These are phyloP conservation scores for Poecile montanus DNA, from an alignment of 2,797 vertebrate species.

Conservation along the genomic window DNA sequence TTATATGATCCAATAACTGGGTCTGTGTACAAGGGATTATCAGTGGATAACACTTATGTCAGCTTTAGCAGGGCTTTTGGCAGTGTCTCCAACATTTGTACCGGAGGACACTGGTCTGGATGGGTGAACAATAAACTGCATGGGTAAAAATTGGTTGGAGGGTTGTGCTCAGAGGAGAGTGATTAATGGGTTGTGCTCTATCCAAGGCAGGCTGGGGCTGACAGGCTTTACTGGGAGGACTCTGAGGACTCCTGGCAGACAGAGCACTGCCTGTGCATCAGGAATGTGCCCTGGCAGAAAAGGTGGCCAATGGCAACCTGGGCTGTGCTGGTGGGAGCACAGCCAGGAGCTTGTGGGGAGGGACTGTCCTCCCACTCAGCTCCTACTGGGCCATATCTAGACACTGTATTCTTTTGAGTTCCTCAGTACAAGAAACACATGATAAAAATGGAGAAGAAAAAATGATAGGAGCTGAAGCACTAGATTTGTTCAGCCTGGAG, in stretches of 20 bases:
- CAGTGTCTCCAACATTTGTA: not conserved
- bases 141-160: not conserved
- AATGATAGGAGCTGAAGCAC: not conserved
- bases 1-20: not conserved
- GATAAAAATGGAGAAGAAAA: not conserved
- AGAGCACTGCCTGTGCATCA: not conserved
- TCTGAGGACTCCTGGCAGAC: not conserved
- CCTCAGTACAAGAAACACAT: not conserved
- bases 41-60: not conserved
- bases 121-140: accelerated
- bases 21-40: not conserved
- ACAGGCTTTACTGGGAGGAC: accelerated
- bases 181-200: not conserved
- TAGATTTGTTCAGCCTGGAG: not conserved
- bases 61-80: not conserved
- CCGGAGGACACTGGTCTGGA: not conserved
- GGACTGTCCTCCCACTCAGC: not conserved
- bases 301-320: not conserved
- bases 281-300: not conserved
- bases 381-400: not conserved
- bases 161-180: not conserved
- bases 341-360: not conserved
- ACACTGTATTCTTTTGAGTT: not conserved
- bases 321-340: not conserved
- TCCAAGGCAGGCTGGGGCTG: not conserved